These are phyloP conservation scores for mouse (Mus musculus) DNA, from an alignment of 2,113 vertebrate species.

Conservation along the genomic window DNA sequence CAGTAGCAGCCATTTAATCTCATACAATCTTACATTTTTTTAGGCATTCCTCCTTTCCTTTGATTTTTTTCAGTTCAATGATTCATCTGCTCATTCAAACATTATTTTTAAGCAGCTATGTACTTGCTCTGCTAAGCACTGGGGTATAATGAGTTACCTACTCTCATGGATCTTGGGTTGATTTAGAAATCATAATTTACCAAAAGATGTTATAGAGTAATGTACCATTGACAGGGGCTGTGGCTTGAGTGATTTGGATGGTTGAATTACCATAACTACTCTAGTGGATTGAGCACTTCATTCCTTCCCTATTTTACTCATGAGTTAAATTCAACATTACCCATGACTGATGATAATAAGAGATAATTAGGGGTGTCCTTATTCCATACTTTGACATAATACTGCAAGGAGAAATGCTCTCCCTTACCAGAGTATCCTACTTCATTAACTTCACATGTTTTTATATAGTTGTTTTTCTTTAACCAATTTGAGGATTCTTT, in stretches of 20 bases:
- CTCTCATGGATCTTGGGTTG: neutral
- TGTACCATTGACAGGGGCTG: neutral
- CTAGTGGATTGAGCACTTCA: neutral
- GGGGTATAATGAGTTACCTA: neutral
- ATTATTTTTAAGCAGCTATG: neutral
- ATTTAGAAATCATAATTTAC: neutral
- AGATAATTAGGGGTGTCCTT: neutral
- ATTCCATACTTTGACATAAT: neutral
- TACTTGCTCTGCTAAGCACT: neutral
- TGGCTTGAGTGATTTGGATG: neutral
- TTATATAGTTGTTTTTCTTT: neutral
- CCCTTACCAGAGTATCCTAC: neutral
- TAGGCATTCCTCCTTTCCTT: neutral
- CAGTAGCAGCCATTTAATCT: neutral
- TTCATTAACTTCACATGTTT: neutral
- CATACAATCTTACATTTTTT: neutral
- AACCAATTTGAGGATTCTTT: constrained; percentile 3
- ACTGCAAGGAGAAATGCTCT: neutral
- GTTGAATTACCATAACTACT: neutral
- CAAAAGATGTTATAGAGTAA: neutral
- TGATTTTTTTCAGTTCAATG: neutral
- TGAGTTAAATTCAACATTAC: neutral
- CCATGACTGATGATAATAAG: neutral
- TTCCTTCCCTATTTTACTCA: neutral
- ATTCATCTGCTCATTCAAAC: neutral